phyloP scores from a whole-genome alignment of 2,888 invertebrate species.

The Drosophila yooni region DNA sequence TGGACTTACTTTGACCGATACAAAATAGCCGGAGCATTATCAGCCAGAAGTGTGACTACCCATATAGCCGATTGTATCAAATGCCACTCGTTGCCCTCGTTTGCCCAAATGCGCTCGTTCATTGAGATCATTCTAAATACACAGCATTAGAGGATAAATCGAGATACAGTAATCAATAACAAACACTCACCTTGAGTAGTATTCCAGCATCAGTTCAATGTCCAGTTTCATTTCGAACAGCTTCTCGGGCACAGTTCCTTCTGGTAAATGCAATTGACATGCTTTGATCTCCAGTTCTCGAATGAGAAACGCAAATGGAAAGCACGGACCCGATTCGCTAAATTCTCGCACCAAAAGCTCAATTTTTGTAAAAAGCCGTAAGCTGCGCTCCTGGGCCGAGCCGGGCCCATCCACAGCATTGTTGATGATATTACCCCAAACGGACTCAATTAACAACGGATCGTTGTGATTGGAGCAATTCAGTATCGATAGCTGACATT shows the following conservation, averaged over 20 bases:
- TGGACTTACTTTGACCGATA: slow-evolving; percentile 82
- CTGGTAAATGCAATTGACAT: slow-evolving; percentile 89
- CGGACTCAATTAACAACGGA: slow-evolving; percentile 92
- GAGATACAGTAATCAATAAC: not conserved
- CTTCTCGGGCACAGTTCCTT: slow-evolving; percentile 91
- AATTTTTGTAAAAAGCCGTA: slow-evolving; percentile 91
- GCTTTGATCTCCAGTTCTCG: slow-evolving; percentile 92
- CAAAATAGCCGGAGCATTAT: slow-evolving; percentile 87
- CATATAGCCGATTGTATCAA: slow-evolving; percentile 91
- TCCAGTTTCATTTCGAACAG: slow-evolving; percentile 92
- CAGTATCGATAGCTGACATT: slow-evolving; percentile 97
- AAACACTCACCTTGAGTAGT: slow-evolving; percentile 88
- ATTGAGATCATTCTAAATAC: slow-evolving; percentile 89
- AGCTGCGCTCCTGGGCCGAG: slow-evolving; percentile 87
- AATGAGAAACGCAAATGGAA: slow-evolving; percentile 94
- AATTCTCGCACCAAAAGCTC: slow-evolving; percentile 91
- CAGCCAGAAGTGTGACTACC: slow-evolving; percentile 89
- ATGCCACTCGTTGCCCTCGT: slow-evolving; percentile 94
- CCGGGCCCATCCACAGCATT: slow-evolving; percentile 83
- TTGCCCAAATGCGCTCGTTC: slow-evolving; percentile 94
- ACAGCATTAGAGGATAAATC: not conserved
- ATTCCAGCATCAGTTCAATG: slow-evolving; percentile 91
- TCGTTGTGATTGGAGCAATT: slow-evolving; percentile 98
- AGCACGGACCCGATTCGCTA: slow-evolving; percentile 92
- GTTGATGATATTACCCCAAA: slow-evolving; percentile 93